Percentiles rank a stretch among this genome's conserved stretches.
phyloP scores from a whole-genome alignment of 2,888 invertebrate genomes.

The Rhingia campestris region DNA sequence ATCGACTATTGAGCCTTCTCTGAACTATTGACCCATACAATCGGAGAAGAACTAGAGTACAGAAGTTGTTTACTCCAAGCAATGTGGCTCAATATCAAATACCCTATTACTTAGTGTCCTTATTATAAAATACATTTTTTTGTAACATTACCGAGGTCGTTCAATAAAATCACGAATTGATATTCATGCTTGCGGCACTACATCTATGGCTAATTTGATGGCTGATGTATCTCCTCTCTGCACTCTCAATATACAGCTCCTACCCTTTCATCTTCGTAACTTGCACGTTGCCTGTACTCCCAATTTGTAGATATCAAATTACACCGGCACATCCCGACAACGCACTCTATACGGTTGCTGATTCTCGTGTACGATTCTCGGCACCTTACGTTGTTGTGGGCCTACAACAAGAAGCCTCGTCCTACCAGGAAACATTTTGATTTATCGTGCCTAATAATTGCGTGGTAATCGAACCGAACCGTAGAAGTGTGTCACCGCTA shows the following conservation, averaged over 20 bases:
- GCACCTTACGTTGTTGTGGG: not conserved
- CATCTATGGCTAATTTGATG: not conserved
- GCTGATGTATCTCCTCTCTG: not conserved
- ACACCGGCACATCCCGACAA: not conserved
- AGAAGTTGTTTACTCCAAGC: too few relatives aligned
- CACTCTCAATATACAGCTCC: not conserved
- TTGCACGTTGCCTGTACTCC: not conserved
- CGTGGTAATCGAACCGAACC: slow-evolving; percentile 66
- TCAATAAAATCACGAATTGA: too few relatives aligned
- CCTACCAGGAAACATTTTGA: slow-evolving; percentile 59
- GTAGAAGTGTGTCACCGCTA: slow-evolving; percentile 75
- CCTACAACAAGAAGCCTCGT: slow-evolving; percentile 14
- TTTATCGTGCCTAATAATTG: slow-evolving; percentile 71
- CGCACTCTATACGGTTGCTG: not conserved
- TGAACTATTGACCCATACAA: too few relatives aligned
- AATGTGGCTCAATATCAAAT: too few relatives aligned
- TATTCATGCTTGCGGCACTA: too few relatives aligned
- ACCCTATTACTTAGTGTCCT: too few relatives aligned
- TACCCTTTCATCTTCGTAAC: slow-evolving; percentile 13
- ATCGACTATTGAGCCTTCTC: too few relatives aligned
- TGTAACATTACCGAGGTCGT: too few relatives aligned
- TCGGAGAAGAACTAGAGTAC: too few relatives aligned
- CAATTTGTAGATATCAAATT: slow-evolving; percentile 25
- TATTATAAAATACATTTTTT: too few relatives aligned
- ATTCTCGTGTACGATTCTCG: not conserved